phyloP scores from a whole-genome alignment of 2,888 invertebrate species.

The Drosophila melanosoma region DNA sequence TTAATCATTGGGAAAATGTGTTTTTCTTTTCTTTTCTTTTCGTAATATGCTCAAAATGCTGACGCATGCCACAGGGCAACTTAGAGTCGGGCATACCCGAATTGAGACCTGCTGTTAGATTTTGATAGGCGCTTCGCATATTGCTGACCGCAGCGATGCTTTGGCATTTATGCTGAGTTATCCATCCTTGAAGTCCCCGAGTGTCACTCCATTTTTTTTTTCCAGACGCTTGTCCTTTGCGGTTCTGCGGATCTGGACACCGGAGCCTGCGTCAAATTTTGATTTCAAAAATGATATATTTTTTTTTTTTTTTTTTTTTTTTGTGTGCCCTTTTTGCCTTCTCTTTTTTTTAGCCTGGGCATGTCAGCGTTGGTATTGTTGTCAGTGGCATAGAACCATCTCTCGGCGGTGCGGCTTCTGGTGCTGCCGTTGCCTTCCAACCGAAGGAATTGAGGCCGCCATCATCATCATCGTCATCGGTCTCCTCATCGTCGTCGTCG shows the following conservation, averaged over 20 bases:
- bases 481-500: neutral
- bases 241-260: conserved; percentile 6
- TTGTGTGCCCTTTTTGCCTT: neutral
- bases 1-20: conserved; percentile 2
- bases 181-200: neutral
- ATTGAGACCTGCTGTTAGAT: neutral
- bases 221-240: conserved; percentile 9
- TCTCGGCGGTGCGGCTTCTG: neutral
- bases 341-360: conserved; percentile 9
- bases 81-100: neutral
- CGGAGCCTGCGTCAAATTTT: conserved; percentile 16
- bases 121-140: conserved; percentile 3
- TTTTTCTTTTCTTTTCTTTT: neutral
- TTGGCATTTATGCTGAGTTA: conserved; percentile 11
- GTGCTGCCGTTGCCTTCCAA: neutral
- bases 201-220: conserved; percentile 18
- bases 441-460: conserved; percentile 6
- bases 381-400: conserved; percentile 55
- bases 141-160: conserved; percentile 13
- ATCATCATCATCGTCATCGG: neutral
- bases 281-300: neutral
- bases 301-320: neutral
- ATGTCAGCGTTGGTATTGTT: conserved; percentile 63
- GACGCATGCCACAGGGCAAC: neutral
- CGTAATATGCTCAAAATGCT: neutral